These are phyloP conservation scores for Eulithis prunata DNA, from an alignment of 2,888 invertebrate genomes.

Conservation along the genomic window DNA sequence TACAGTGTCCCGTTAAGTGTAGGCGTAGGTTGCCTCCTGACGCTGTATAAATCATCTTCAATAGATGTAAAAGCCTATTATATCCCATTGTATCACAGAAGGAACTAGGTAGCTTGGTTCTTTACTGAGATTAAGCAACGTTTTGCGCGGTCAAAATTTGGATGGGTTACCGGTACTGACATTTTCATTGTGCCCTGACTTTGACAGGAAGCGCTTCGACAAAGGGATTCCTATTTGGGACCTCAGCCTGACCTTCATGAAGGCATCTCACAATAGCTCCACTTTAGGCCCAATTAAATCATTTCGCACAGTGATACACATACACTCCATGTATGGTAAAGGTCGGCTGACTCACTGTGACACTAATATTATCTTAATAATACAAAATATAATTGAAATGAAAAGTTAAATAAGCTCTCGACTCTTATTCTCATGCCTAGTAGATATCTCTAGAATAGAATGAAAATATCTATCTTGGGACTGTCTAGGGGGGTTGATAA, in stretches of 20 bases:
- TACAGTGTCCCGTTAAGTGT: too few species aligned
- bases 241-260: slow-evolving; percentile 8
- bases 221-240: not conserved
- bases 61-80: too few species aligned
- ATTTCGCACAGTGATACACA: slow-evolving; percentile 21
- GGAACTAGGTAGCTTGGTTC: too few species aligned
- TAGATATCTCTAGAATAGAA: too few species aligned
- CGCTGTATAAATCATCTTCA: too few species aligned
- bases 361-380: slow-evolving; percentile 2
- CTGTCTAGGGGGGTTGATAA: too few species aligned
- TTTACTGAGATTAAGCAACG: not conserved
- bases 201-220: not conserved
- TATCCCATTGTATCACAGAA: slow-evolving; percentile 20
- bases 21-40: too few species aligned
- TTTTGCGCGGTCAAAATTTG: not conserved
- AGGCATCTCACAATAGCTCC: slow-evolving; percentile 9
- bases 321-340: slow-evolving; percentile 25
- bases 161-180: not conserved
- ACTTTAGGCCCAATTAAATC: slow-evolving; percentile 18
- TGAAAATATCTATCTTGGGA: too few species aligned
- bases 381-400: not conserved
- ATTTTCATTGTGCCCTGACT: not conserved
- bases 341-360: slow-evolving; percentile 21
- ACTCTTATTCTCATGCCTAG: too few species aligned
- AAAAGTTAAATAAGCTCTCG: too few species aligned